phyloP scores from a whole-genome alignment of 2,113 vertebrate species.

The Atherinomorus stipes region DNA sequence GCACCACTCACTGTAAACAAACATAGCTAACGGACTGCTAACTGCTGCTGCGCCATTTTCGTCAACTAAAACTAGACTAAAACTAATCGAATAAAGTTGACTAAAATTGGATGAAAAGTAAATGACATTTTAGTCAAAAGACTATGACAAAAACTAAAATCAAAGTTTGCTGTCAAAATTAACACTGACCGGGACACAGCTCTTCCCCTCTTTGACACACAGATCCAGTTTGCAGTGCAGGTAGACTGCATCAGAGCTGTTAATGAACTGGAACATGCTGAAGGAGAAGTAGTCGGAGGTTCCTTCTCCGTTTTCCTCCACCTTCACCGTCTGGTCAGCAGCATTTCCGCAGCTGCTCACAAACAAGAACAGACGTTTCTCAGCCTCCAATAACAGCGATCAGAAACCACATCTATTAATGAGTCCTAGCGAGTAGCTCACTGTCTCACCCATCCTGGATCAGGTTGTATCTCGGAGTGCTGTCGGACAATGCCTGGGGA shows the following conservation, averaged over 20 bases:
- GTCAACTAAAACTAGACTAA: too few relatives aligned
- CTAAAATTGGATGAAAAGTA: too few relatives aligned
- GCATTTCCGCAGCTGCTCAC: slow-evolving; percentile 35
- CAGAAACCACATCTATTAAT: not conserved
- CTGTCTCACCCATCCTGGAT: slow-evolving; percentile 17
- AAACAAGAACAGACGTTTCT: not conserved
- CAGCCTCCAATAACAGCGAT: not conserved
- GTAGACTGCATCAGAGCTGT: slow-evolving; percentile 1
- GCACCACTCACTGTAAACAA: too few relatives aligned
- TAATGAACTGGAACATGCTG: slow-evolving; percentile 45
- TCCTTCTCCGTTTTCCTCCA: slow-evolving; percentile 30
- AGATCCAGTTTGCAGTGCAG: slow-evolving; percentile 48
- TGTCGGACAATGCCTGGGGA: accelerated
- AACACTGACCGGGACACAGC: slow-evolving; percentile 38
- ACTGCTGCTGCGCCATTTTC: too few relatives aligned
- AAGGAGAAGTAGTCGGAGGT: slow-evolving; percentile 50
- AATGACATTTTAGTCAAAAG: too few relatives aligned
- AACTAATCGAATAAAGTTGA: too few relatives aligned
- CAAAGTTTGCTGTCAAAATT: too few relatives aligned
- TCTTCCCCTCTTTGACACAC: slow-evolving; percentile 10
- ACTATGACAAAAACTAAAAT: too few relatives aligned
- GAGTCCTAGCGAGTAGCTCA: not conserved
- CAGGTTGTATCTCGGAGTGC: not conserved
- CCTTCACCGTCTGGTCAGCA: slow-evolving; percentile 24
- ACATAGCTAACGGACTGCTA: too few relatives aligned